phyloP scores from a whole-genome alignment of 2,797 vertebrate genomes.

The Pseudomugil tenellus region DNA sequence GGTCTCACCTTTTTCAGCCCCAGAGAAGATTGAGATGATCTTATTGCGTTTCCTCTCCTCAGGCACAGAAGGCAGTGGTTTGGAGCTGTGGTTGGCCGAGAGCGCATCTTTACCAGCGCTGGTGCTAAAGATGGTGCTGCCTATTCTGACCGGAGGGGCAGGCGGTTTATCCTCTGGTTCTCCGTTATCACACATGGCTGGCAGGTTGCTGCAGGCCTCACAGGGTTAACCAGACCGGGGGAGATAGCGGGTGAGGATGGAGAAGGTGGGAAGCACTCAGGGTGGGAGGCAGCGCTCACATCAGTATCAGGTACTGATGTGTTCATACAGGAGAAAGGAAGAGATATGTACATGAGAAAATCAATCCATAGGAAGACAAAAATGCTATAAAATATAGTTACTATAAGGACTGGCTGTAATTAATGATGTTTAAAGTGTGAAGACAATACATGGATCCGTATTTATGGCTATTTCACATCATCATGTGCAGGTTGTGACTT shows the following conservation, averaged over 20 bases:
- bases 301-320: slow-evolving; percentile 51
- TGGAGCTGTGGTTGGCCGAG: slow-evolving; percentile 92
- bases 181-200: slow-evolving; percentile 93
- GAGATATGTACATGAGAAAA: slow-evolving; percentile 39
- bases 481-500: neutral
- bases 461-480: too few relatives aligned
- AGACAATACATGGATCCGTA: neutral
- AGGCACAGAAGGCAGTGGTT: slow-evolving; percentile 95
- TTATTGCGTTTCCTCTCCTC: slow-evolving; percentile 96
- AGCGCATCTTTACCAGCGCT: slow-evolving; percentile 87
- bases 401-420: neutral
- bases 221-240: slow-evolving; percentile 44
- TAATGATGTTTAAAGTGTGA: neutral
- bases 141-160: slow-evolving; percentile 94
- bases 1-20: slow-evolving; percentile 90
- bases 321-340: slow-evolving; percentile 44
- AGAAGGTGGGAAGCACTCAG: slow-evolving; percentile 49
- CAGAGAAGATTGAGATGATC: slow-evolving; percentile 96
- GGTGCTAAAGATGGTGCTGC: slow-evolving; percentile 91
- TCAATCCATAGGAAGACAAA: slow-evolving; percentile 9
- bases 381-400: neutral
- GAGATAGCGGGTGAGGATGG: slow-evolving; percentile 41
- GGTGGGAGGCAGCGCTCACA: slow-evolving; percentile 63
- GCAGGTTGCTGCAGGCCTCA: slow-evolving; percentile 34
- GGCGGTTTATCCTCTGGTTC: slow-evolving; percentile 97